Evolutionary conservation across 2,113 vertebrate species (phyloP).

Genomic region (Pteruthius melanotis): DNA sequence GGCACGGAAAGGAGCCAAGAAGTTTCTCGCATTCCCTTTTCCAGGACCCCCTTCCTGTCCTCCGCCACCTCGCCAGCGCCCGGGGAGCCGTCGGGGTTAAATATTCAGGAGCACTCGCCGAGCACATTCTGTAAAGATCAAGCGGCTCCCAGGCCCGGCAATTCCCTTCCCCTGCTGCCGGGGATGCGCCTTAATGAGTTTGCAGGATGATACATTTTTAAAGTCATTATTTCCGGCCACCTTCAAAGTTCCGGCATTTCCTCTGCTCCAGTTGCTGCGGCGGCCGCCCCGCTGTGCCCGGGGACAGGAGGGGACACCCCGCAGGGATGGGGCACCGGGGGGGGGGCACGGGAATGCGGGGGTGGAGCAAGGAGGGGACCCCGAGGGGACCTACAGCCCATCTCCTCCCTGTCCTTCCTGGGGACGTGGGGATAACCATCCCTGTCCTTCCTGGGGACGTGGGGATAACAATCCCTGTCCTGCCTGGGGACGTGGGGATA

Average conservation of each 20-base stretch:
- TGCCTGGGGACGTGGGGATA: background rate
- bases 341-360: background rate
- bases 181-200: background rate
- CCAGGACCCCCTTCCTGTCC: background rate
- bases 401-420: background rate
- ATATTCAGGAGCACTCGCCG: background rate
- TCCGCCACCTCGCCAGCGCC: background rate
- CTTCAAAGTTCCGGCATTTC: background rate
- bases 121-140: slow-evolving; percentile 15
- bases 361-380: background rate
- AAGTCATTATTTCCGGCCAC: slow-evolving; percentile 37
- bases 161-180: background rate
- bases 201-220: slow-evolving; percentile 39
- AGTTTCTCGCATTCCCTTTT: background rate
- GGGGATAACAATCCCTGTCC: too few species aligned
- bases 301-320: background rate
- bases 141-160: background rate
- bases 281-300: background rate
- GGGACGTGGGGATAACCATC: background rate
- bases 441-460: background rate
- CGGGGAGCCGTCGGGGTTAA: background rate
- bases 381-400: rapidly evolving
- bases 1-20: rapidly evolving
- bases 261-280: background rate
- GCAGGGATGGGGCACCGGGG: rapidly evolving